phyloP scores from a whole-genome alignment of 2,888 invertebrate genomes.

The Sminthurides aquaticus region DNA sequence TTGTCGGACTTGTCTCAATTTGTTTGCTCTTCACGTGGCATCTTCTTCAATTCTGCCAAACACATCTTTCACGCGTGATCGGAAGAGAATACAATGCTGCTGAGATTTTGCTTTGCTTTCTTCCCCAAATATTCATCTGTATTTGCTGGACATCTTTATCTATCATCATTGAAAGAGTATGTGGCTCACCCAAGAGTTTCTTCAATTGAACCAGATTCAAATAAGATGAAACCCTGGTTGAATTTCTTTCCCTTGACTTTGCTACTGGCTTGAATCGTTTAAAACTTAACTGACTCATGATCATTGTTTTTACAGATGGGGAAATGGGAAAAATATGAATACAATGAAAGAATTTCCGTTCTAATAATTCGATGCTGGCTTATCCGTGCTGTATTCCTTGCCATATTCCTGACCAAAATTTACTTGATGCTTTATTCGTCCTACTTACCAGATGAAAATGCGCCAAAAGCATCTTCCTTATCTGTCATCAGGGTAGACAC shows the following conservation, averaged over 20 bases:
- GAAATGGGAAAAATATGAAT: slow-evolving; percentile 31
- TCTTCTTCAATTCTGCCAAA: slow-evolving; percentile 13
- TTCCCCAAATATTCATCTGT: slow-evolving; percentile 24
- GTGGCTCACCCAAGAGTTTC: no score
- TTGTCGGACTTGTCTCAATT: slow-evolving; percentile 13
- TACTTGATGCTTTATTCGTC: slow-evolving; percentile 8
- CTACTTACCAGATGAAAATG: slow-evolving; percentile 3
- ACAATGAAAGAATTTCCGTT: slow-evolving; percentile 25
- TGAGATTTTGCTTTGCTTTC: slow-evolving; percentile 11
- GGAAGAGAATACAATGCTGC: slow-evolving; percentile 8
- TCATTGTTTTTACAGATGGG: slow-evolving; percentile 35
- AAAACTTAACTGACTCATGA: no score
- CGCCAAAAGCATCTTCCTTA: not conserved
- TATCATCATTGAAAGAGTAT: slow-evolving; percentile 32
- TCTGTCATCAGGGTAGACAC: slow-evolving; percentile 4
- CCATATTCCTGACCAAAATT: slow-evolving; percentile 20
- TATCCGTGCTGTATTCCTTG: slow-evolving; percentile 30
- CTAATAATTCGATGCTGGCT: slow-evolving; percentile 21
- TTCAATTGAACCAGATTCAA: not conserved
- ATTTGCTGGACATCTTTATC: slow-evolving; percentile 24
- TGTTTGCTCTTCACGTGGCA: slow-evolving; percentile 14
- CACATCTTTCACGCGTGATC: not conserved
- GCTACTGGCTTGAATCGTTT: not conserved
- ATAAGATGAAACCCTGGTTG: not conserved
- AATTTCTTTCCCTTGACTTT: not conserved